Conservation (phyloP, 2,113 vertebrate species). For the Danio rerio region DNA sequence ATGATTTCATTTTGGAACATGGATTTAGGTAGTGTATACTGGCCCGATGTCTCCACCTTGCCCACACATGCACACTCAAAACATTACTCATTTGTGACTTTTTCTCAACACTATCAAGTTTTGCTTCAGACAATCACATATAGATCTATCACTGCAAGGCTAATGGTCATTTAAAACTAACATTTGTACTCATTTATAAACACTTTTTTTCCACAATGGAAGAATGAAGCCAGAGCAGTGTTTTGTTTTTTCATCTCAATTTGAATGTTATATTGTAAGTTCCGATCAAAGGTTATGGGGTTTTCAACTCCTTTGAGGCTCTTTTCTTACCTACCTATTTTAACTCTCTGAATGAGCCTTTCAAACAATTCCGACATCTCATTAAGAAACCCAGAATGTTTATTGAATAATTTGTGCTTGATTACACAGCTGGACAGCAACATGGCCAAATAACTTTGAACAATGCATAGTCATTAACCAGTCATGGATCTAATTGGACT, state of each 20-base stretch:
- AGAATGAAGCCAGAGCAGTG: constrained; percentile 10
- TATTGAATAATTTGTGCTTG: constrained; percentile 30
- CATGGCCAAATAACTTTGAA: constrained; percentile 11
- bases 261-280: constrained; percentile 10
- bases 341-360: neutral
- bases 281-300: constrained; percentile 1
- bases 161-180: constrained; percentile 44
- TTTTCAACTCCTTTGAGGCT: neutral
- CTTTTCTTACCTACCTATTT: constrained; percentile 25
- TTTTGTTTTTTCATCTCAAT: constrained; percentile 19
- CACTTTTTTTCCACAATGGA: neutral
- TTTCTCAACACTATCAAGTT: constrained; percentile 37
- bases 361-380: constrained; percentile 27
- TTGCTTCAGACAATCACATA: constrained; percentile 47
- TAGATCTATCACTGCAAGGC: constrained; percentile 42
- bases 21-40: neutral
- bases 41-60: constrained; percentile 3
- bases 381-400: constrained; percentile 24
- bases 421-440: constrained; percentile 32
- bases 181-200: constrained; percentile 44
- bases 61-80: constrained; percentile 34
- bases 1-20: constrained; percentile 13
- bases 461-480: constrained; percentile 6
- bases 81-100: constrained; percentile 24
- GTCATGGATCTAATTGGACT: constrained; percentile 24